Evolutionary conservation across 2,113 vertebrate species (phyloP).

Genomic region (Phrynosoma platyrhinos): DNA sequence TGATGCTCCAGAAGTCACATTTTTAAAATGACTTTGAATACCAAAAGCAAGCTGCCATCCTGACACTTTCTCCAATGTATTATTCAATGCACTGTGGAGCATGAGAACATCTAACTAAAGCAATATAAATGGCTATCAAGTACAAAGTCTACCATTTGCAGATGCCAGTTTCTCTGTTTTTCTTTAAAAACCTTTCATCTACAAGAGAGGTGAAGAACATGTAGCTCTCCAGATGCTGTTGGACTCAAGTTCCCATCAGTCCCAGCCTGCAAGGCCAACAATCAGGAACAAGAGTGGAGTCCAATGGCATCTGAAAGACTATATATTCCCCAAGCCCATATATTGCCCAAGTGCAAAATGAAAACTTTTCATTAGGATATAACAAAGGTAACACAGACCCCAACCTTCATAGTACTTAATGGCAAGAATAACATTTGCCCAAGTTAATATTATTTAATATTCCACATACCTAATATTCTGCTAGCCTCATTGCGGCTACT

Average conservation of each 20-base stretch:
- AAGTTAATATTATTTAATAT: background rate
- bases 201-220: too few relatives aligned
- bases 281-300: background rate
- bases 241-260: too few relatives aligned
- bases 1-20: background rate
- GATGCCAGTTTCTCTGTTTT: background rate
- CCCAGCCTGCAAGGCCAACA: too few relatives aligned
- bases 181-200: too few relatives aligned
- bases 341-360: background rate
- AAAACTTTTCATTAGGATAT: background rate
- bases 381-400: background rate
- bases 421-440: fast-evolving
- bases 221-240: too few relatives aligned
- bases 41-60: background rate
- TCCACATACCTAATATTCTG: slow-evolving; percentile 85
- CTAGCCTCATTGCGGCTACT: slow-evolving; percentile 86
- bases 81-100: background rate
- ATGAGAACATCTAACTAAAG: background rate
- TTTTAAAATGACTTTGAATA: background rate
- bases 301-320: too few relatives aligned
- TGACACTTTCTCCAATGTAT: background rate
- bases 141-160: background rate
- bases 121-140: background rate
- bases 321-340: background rate
- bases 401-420: background rate